Evolutionary conservation across 2,113 vertebrate genomes (phyloP), one percentile per base, ranked within the genome.

Genomic region (Xyrauchen texanus): DNA sequence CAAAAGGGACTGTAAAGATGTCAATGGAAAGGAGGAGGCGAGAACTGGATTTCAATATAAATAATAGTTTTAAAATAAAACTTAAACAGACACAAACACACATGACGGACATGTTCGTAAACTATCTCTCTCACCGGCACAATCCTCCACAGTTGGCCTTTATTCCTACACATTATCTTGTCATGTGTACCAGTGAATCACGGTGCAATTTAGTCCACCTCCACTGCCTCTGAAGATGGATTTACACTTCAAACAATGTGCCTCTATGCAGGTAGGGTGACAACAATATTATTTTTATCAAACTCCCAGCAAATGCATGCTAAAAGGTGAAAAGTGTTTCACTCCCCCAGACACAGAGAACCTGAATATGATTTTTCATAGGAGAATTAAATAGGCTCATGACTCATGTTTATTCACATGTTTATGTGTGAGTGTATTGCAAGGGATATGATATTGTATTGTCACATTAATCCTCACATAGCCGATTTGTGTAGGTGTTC

Each of bases 221-320:
- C 70, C 21, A 11, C 49, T 61, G 69, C 68, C 60, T 72, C 16
- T 72, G 68, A 79, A 65, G 78, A 55, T 55, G 78, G 78, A 72
- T 79, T 79, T 79, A 72, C 78, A 79, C 63, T 71, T 55, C 61
- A 71, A 79, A 79, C 77, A 79, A 72, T 46, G 68, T 55, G 53
- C 7, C 68, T 79, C 78, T 64, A 60, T 55, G 78, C 70, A 65
- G 68, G 78, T 65, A 52, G 68, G 10, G 34, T 55, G 58, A 74
- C 46, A 16, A 74, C 58, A 12, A 46, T 63, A 62, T 63, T 74
- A 74, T 74, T 63, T 74, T 62, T 74, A 74, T 63, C 72, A 34
- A 34, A 49, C 58, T 74, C 71, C 47, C 15, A 74, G 71, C 58
- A 51, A 74, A 62, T 12, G 57, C 71, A 62, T 21, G 16, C 60